Percentiles rank a stretch among this genome's conserved stretches.
phyloP scores from a whole-genome alignment of 1,140 invertebrate genomes.

The Venturia canescens region DNA sequence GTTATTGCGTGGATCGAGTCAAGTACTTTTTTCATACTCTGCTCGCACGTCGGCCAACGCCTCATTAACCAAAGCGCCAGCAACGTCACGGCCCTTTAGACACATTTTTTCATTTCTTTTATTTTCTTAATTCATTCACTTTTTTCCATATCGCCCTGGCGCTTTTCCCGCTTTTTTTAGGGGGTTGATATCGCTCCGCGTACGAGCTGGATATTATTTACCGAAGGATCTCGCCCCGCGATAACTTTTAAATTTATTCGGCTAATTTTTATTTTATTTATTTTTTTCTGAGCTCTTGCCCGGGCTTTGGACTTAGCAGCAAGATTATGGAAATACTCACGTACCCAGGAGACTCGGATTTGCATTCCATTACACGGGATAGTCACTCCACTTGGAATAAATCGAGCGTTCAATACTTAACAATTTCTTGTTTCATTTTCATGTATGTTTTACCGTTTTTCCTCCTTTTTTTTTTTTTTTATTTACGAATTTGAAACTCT shows the following conservation, averaged over 20 bases:
- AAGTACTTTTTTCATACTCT: slow-evolving; percentile 22
- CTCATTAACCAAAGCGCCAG: slow-evolving; percentile 24
- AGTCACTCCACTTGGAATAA: not conserved
- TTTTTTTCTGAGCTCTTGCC: not conserved
- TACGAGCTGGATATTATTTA: slow-evolving; percentile 21
- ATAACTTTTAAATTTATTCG: slow-evolving; percentile 16
- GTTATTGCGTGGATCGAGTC: slow-evolving; percentile 29
- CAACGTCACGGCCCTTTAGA: slow-evolving; percentile 23
- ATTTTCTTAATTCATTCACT: not conserved
- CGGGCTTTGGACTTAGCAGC: not conserved
- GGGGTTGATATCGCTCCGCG: slow-evolving; percentile 9
- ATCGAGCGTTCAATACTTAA: not conserved
- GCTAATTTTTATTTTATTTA: slow-evolving; percentile 7
- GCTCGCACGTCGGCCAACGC: slow-evolving; percentile 13
- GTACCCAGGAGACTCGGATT: not conserved
- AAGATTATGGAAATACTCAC: not conserved
- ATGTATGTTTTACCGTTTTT: not conserved
- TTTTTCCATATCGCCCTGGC: slow-evolving; percentile 24
- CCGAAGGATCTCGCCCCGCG: not conserved
- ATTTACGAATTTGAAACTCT: not conserved
- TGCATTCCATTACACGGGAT: not conserved
- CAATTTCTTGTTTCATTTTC: not conserved
- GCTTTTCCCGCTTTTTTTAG: slow-evolving; percentile 16
- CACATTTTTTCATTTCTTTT: not conserved
- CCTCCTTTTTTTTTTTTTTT: not conserved